Evolutionary conservation across 2,888 invertebrate genomes (phyloP), one percentile per base, ranked within the genome.

Genomic region (Polymixis lichenea): DNA sequence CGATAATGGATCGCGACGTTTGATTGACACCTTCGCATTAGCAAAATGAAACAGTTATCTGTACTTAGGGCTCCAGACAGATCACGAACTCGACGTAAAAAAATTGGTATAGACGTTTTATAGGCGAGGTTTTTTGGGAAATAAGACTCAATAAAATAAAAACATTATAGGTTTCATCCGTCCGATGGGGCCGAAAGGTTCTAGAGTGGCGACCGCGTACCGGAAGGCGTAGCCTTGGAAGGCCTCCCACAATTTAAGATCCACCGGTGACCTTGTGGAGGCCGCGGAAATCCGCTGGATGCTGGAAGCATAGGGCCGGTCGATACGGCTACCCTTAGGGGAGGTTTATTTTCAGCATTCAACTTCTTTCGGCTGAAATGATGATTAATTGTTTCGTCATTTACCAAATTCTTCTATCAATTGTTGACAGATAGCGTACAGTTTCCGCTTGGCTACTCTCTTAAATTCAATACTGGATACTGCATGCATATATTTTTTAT

Each of bases 21-120:
- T 83, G 86, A 83, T 79, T 86, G 87, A 86, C 80, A 86, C 58
- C 71, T 86, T 69, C 71, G 65, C 84, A 83, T 83, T 83, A 86
- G 62, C 68, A 32, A 86, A 86, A 86, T 83, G 56, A 78, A 86
- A 83, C 71, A 55, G 62, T 79, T 77, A 43, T 69, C 74, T 66
- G 65, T 78, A 25, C 38, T 60, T 60, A 73, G 28, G 53, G 51
- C n/a, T 19, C 6, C 19, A 2, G 67, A 32, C 77, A n/a, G 28
- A 75, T 56, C 32, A 25, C n/a, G 22, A 65, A 71, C 51, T 61
- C 6, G 32, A 19, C 55, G 32, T 19, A 28, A 66, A 67, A 69
- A 60, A 32, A n/a, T 28, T 28, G 28, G 19, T n/a, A 19, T 32
- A 8, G 11, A 19, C n/a, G 4, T 17, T 32, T 55, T 55, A 7